These are phyloP conservation scores for Machimus rusticus DNA, from an alignment of 2,888 invertebrate genomes.

Conservation along the genomic window DNA sequence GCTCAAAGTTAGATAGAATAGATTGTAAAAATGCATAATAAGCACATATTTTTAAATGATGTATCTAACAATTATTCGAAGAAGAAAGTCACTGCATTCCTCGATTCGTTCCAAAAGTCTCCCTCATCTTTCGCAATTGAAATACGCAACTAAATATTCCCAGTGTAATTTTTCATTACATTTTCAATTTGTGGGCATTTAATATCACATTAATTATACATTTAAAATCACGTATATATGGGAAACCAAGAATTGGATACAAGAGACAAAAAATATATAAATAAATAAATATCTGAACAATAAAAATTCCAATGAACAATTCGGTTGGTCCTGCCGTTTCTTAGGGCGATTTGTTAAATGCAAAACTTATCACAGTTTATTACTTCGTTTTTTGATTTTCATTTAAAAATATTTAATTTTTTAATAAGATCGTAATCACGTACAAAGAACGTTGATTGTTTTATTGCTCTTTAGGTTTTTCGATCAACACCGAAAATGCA, in stretches of 20 bases:
- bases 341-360: neutral
- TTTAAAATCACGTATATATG: neutral
- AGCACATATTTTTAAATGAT: no score
- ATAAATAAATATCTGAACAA: neutral
- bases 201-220: neutral
- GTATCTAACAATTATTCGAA: no score
- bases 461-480: neutral
- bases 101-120: no score
- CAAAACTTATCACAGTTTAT: neutral
- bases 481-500: neutral
- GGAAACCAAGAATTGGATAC: neutral
- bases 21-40: neutral
- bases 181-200: neutral
- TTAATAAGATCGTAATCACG: neutral
- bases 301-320: neutral
- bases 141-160: neutral
- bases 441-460: neutral
- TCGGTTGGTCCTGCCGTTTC: neutral
- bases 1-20: neutral
- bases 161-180: neutral
- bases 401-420: neutral
- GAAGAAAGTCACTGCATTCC: no score
- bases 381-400: neutral
- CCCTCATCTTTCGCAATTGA: no score
- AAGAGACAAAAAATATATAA: neutral